Percentiles rank a stretch among this genome's conserved stretches.
phyloP scores from a whole-genome alignment of 2,113 vertebrate species.

The Marmota monax region DNA sequence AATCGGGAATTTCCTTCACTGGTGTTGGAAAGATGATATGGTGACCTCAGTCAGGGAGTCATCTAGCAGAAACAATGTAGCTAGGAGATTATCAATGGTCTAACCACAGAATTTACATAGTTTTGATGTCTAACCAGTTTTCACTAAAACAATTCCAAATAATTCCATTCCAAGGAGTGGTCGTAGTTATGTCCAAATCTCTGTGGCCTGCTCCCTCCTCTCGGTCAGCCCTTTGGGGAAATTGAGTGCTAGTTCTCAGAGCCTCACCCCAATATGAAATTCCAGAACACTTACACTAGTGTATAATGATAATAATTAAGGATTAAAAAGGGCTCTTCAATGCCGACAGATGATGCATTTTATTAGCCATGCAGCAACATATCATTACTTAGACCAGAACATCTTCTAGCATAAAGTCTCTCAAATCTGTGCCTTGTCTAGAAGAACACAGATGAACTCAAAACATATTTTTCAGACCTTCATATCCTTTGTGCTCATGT shows the following conservation, averaged over 20 bases:
- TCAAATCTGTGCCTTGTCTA: not conserved
- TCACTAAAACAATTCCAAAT: slow-evolving; percentile 82
- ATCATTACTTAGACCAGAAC: slow-evolving; percentile 64
- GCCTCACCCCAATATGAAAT: slow-evolving; percentile 81
- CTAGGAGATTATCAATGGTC: slow-evolving; percentile 82
- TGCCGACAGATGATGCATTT: slow-evolving; percentile 67
- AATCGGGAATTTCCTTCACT: slow-evolving; percentile 66
- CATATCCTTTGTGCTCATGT: not conserved
- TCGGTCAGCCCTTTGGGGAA: slow-evolving; percentile 75
- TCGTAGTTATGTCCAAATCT: slow-evolving; percentile 75
- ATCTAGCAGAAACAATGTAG: slow-evolving; percentile 74
- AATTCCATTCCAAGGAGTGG: slow-evolving; percentile 82
- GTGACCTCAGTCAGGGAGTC: slow-evolving; percentile 66
- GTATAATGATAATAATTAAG: slow-evolving; percentile 83
- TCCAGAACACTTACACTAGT: slow-evolving; percentile 79
- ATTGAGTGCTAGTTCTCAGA: slow-evolving; percentile 62
- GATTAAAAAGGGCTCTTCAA: slow-evolving; percentile 68
- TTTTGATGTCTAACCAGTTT: slow-evolving; percentile 81
- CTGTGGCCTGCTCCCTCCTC: slow-evolving; percentile 14
- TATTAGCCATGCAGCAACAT: slow-evolving; percentile 52
- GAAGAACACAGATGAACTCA: not conserved
- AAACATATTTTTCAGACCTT: not conserved
- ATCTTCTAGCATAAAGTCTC: not conserved
- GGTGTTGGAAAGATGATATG: slow-evolving; percentile 52
- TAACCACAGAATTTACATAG: slow-evolving; percentile 83